Evolutionary conservation across 2,113 vertebrate species (phyloP), one percentile per base, ranked within the genome.

Genomic region (Sprattus sprattus): DNA sequence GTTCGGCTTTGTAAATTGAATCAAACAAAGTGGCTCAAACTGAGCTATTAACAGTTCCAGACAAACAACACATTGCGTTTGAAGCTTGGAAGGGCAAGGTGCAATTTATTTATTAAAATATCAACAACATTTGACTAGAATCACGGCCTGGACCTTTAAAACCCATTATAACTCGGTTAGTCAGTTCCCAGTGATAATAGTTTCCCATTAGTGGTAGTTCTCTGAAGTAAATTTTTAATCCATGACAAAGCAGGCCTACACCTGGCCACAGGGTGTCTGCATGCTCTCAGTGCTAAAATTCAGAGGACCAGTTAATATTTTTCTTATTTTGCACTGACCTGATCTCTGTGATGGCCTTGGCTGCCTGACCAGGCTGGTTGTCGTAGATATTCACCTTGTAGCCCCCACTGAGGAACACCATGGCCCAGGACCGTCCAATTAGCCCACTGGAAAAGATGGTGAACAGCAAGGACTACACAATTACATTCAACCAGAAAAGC

Each of bases 391-490:
- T 97, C 89, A 99, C 97, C 82, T 84, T 93, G 93, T 96, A 97
- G 89, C 97, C 97, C 91, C 95, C 97, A 83, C 97, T 95, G 89
- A 94, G 91, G 92, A 99, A 99, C 82, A 98, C 91, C 97, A 98
- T 99, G 2, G 97, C 95, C 98, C 98, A 99, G 90, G 96, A 99
- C 84, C 96, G 91, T 46, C 98, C 98, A 28, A 99, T 99, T 75
- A 99, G 94, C 25, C 98, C 98, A 44, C 98, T 99, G 84, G 52
- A 90, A 91, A 83, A 86, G 86, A 87, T 20, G 2, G 22, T 50
- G n/a, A 16, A 32, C 54, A 86, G n/a, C 18, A 25, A 50, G n/a
- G 13, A 78, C 32, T 16, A 78, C 46, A 20, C 16, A 64, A 45
- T 64, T 45, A 32, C 9, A 28, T 16, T 75, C 7, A 78, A 39